Evolutionary conservation across 2,888 invertebrate genomes (phyloP).

Genomic region (Anoncus sp.): DNA sequence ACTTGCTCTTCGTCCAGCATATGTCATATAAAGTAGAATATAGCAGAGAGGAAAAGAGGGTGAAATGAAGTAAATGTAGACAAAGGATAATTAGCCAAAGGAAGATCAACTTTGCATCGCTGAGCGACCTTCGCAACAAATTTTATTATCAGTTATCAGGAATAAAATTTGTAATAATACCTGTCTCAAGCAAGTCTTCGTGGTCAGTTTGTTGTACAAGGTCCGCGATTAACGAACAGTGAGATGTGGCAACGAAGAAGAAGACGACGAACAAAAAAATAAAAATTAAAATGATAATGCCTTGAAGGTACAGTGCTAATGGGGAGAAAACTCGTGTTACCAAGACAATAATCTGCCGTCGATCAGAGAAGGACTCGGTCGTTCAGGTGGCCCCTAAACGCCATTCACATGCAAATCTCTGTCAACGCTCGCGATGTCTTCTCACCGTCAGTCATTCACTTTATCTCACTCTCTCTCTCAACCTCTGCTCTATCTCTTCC

Average conservation of each 20-base stretch:
- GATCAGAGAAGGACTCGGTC: constrained; percentile 71
- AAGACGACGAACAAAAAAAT: constrained; percentile 35
- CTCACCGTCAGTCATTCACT: constrained; percentile 37
- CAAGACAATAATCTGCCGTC: constrained; percentile 77
- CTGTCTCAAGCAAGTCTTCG: constrained; percentile 2
- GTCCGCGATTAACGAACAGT: background rate
- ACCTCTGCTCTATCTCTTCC: constrained; percentile 38
- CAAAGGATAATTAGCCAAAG: no score
- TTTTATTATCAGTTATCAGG: background rate
- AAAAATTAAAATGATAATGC: constrained; percentile 73
- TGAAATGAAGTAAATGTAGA: no score
- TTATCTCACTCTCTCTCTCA: constrained; percentile 37
- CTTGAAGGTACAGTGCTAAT: constrained; percentile 70
- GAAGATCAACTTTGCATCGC: no score
- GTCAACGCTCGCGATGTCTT: constrained; percentile 76
- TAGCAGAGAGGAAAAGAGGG: no score
- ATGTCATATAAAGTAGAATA: no score
- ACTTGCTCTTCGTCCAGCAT: no score
- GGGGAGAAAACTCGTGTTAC: constrained; percentile 74
- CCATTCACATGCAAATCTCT: constrained; percentile 81
- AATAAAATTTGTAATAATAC: background rate
- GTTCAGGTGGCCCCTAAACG: constrained; percentile 55
- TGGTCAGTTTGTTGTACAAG: background rate
- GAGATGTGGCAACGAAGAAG: constrained; percentile 2
- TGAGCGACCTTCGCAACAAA: background rate